Evolutionary conservation across 2,113 vertebrate species (phyloP).

Genomic region (Neodon shergylaensis): DNA sequence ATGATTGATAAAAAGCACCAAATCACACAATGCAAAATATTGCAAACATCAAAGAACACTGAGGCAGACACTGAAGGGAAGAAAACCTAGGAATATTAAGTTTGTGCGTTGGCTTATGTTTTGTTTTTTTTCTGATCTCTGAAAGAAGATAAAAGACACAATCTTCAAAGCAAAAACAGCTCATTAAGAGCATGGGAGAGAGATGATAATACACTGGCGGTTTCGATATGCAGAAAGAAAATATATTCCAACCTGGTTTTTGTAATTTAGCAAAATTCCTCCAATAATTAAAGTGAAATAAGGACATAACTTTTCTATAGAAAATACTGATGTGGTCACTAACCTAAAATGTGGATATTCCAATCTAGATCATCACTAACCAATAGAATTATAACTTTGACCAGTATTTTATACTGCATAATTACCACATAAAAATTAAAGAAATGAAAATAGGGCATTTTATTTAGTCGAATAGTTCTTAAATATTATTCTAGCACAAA

Average conservation of each 20-base stretch:
- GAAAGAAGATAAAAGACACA: conserved; percentile 1
- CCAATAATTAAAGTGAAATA: neutral
- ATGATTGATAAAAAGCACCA: neutral
- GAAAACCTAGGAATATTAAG: neutral
- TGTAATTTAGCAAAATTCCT: neutral
- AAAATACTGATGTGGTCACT: neutral
- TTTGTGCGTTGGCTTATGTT: neutral
- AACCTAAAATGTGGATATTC: neutral
- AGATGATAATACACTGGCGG: neutral
- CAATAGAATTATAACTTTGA: neutral
- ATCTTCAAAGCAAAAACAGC: conserved; percentile 20
- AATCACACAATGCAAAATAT: neutral
- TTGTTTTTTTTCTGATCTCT: neutral
- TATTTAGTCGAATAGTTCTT: neutral
- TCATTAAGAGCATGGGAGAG: neutral
- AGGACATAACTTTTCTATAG: neutral
- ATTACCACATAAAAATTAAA: neutral
- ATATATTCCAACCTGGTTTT: neutral
- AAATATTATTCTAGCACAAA: conserved; percentile 25
- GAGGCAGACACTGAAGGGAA: neutral
- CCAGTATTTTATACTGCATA: neutral
- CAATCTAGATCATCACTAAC: neutral
- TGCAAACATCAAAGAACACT: neutral
- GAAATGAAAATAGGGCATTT: neutral
- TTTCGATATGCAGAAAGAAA: conserved; percentile 28